Conservation (phyloP, 2,113 vertebrate species). For the Tachycineta bicolor region DNA sequence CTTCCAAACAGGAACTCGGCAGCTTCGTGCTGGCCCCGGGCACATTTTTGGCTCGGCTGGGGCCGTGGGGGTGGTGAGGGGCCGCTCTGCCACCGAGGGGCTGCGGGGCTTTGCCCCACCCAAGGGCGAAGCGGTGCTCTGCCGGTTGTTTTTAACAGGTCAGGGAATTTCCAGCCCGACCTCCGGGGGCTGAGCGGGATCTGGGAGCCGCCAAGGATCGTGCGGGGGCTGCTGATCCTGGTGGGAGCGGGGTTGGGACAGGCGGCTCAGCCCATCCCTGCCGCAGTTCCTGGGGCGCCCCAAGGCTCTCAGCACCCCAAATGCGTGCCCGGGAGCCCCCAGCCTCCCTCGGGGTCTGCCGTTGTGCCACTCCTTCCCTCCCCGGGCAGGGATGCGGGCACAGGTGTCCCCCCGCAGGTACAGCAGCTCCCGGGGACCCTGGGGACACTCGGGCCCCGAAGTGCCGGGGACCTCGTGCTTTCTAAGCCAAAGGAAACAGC, state of each 20-base stretch:
- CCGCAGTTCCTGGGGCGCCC: accelerated
- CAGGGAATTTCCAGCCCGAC: not conserved
- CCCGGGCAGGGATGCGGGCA: not conserved
- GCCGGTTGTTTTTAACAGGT: not conserved
- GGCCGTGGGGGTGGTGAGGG: accelerated
- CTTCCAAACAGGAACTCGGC: not conserved
- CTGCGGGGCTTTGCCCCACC: accelerated
- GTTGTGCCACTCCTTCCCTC: not conserved
- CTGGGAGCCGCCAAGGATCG: accelerated
- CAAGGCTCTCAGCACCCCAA: not conserved
- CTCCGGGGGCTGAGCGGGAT: not conserved
- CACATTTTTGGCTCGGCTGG: not conserved
- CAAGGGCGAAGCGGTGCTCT: too few species aligned
- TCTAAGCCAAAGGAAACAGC: not conserved
- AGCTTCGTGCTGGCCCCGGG: not conserved
- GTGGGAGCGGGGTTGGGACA: accelerated
- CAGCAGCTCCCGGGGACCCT: not conserved
- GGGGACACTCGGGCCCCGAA: not conserved
- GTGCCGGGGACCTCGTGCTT: accelerated
- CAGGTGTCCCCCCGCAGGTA: not conserved
- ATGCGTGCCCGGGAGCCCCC: not conserved
- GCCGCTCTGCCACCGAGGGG: too few species aligned
- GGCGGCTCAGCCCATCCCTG: not conserved
- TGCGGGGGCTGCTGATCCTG: not conserved
- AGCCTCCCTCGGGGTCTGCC: not conserved